These are phyloP conservation scores for Zaprionus obscuricornis DNA, from an alignment of 2,888 invertebrate species.

Conservation along the genomic window DNA sequence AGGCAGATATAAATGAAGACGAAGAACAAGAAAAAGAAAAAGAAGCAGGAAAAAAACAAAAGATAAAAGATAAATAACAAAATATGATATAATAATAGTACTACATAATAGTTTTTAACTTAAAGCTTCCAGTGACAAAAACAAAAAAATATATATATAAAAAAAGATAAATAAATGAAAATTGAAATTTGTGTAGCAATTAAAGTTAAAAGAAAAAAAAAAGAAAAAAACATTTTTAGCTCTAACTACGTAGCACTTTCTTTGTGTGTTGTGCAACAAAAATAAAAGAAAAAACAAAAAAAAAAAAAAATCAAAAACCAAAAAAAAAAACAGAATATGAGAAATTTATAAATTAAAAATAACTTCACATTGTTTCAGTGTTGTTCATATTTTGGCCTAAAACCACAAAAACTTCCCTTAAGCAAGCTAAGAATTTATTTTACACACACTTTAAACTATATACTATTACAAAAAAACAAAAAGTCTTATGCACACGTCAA, in stretches of 20 bases:
- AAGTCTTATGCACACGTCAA: conserved; percentile 46
- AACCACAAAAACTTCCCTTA: conserved; percentile 63
- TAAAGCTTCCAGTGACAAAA: conserved; percentile 78
- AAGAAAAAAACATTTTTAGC: conserved; percentile 59
- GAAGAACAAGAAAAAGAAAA: not conserved
- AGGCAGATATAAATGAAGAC: too few relatives aligned
- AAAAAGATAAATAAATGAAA: conserved; percentile 33
- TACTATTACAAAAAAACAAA: not conserved
- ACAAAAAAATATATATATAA: conserved; percentile 31
- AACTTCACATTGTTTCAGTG: conserved; percentile 67
- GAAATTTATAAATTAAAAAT: conserved; percentile 32
- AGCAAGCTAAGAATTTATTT: conserved; percentile 72
- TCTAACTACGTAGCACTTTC: conserved; percentile 75
- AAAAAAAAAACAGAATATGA: conserved; percentile 7
- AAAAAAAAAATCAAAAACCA: conserved; percentile 14
- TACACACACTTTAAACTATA: conserved; percentile 48
- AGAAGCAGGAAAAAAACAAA: conserved; percentile 9
- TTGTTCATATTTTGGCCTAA: conserved; percentile 61
- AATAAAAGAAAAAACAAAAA: conserved; percentile 4
- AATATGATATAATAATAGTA: conserved; percentile 39
- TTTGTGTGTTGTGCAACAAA: conserved; percentile 73
- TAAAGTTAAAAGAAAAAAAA: conserved; percentile 43
- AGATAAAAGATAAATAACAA: conserved; percentile 25
- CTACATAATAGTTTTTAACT: conserved; percentile 67
- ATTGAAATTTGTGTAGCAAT: conserved; percentile 68